Percentiles rank a stretch among this genome's conserved stretches.
Conservation (phyloP, 2,888 invertebrate species). For the Plagodis pulveraria region DNA sequence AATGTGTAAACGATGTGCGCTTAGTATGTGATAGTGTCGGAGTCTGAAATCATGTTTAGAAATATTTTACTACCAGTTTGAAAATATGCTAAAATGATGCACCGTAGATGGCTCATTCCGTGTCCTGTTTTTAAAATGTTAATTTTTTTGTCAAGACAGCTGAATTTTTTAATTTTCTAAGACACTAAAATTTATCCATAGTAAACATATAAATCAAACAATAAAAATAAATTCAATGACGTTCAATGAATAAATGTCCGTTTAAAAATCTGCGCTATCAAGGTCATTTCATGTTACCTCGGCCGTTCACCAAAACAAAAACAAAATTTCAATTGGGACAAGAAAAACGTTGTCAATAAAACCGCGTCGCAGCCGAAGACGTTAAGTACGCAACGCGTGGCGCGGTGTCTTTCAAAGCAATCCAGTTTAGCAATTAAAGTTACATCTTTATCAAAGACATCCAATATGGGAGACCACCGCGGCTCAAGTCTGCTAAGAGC, state of each 20-base stretch:
- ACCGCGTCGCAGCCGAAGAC: conserved; percentile 33
- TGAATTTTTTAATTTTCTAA: too few species aligned
- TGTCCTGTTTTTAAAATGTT: too few species aligned
- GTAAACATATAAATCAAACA: too few species aligned
- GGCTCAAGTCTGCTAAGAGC: conserved; percentile 57
- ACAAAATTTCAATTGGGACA: conserved; percentile 24
- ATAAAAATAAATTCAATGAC: not conserved
- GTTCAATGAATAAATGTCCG: not conserved
- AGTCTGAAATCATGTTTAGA: too few species aligned
- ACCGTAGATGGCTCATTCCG: too few species aligned
- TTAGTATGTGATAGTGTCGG: too few species aligned
- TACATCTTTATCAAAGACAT: conserved; percentile 80
- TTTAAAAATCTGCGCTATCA: conserved; percentile 13
- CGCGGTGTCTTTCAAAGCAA: conserved; percentile 72
- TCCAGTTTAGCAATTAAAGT: conserved; percentile 81
- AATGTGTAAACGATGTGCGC: too few species aligned
- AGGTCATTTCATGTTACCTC: conserved; percentile 8
- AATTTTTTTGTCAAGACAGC: too few species aligned
- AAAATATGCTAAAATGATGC: too few species aligned
- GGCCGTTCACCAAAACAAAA: conserved; percentile 31
- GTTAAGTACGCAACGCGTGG: conserved; percentile 59
- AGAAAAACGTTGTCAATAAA: conserved; percentile 41
- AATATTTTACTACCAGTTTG: too few species aligned
- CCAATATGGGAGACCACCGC: conserved; percentile 74
- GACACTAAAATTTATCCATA: too few species aligned